These are phyloP conservation scores for Sitophilus oryzae DNA, from an alignment of 1,140 invertebrate species.

Conservation along the genomic window DNA sequence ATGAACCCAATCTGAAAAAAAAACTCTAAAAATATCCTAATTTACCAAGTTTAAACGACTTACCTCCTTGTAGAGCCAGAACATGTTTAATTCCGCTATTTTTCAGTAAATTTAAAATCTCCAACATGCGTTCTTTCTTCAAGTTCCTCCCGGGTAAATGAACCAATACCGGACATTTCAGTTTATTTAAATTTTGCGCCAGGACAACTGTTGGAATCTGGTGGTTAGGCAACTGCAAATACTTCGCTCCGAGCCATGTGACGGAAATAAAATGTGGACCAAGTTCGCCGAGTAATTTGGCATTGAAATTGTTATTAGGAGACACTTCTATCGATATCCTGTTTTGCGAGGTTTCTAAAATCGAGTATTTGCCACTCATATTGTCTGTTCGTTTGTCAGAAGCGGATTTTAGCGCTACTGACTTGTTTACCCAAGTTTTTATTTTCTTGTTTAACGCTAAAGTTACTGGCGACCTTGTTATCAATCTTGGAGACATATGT, in stretches of 20 bases:
- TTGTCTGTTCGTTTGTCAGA: not conserved
- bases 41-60: slow-evolving; percentile 2
- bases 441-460: not conserved
- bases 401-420: not conserved
- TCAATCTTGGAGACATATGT: not conserved
- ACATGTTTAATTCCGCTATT: slow-evolving; percentile 32
- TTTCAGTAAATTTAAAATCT: slow-evolving; percentile 30
- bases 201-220: slow-evolving; percentile 28
- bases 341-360: not conserved
- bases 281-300: slow-evolving; percentile 12
- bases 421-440: not conserved
- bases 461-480: not conserved
- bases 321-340: slow-evolving; percentile 28
- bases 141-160: slow-evolving; percentile 35
- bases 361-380: not conserved
- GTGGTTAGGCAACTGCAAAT: slow-evolving; percentile 6
- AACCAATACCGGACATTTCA: slow-evolving; percentile 25
- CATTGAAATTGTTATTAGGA: slow-evolving; percentile 20
- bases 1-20: slow-evolving; percentile 13
- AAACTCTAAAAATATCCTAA: not conserved
- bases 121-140: slow-evolving; percentile 14
- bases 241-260: slow-evolving; percentile 29
- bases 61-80: slow-evolving; percentile 38
- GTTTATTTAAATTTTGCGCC: slow-evolving; percentile 17
- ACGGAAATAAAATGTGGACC: slow-evolving; percentile 27